These are phyloP conservation scores for Drosophila anomelani DNA, from an alignment of 2,888 invertebrate species.

Conservation along the genomic window DNA sequence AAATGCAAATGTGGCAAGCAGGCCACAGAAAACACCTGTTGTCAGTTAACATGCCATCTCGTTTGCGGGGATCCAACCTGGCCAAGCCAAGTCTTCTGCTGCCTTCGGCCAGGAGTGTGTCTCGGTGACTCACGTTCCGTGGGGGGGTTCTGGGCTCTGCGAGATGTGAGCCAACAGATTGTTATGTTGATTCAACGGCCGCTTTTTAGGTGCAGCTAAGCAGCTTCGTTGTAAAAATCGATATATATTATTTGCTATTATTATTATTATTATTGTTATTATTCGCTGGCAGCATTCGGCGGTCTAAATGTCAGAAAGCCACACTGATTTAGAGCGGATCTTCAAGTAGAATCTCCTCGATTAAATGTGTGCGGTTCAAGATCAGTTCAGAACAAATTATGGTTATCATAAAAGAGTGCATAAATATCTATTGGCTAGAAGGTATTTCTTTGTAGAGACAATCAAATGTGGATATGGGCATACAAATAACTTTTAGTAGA, in stretches of 20 bases:
- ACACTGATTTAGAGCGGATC: slow-evolving; percentile 29
- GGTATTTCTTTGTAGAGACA: background rate
- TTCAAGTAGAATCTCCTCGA: slow-evolving; percentile 23
- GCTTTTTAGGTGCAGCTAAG: slow-evolving; percentile 47
- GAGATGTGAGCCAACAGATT: slow-evolving; percentile 31
- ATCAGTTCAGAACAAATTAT: slow-evolving; percentile 21
- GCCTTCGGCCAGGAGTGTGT: slow-evolving; percentile 16
- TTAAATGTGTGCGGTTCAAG: slow-evolving; percentile 29
- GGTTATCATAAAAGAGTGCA: slow-evolving; percentile 8
- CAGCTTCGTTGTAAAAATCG: slow-evolving; percentile 39
- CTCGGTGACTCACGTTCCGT: slow-evolving; percentile 35
- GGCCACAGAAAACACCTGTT: slow-evolving; percentile 72
- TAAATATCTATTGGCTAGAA: slow-evolving; percentile 6
- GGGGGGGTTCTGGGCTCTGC: slow-evolving; percentile 21
- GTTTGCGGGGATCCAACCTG: slow-evolving; percentile 16
- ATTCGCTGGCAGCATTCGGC: slow-evolving; percentile 31
- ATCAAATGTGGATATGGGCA: background rate
- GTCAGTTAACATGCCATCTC: slow-evolving; percentile 58
- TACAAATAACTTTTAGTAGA: background rate
- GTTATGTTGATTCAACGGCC: slow-evolving; percentile 21
- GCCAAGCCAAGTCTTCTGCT: slow-evolving; percentile 19
- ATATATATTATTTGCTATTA: slow-evolving; percentile 42
- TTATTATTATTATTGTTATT: slow-evolving; percentile 34
- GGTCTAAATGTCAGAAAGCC: slow-evolving; percentile 37
- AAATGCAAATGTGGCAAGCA: slow-evolving; percentile 54